Evolutionary conservation across 2,797 vertebrate genomes (phyloP), one percentile per base, ranked within the genome.

Genomic region (Hypotaenidia philippensis): DNA sequence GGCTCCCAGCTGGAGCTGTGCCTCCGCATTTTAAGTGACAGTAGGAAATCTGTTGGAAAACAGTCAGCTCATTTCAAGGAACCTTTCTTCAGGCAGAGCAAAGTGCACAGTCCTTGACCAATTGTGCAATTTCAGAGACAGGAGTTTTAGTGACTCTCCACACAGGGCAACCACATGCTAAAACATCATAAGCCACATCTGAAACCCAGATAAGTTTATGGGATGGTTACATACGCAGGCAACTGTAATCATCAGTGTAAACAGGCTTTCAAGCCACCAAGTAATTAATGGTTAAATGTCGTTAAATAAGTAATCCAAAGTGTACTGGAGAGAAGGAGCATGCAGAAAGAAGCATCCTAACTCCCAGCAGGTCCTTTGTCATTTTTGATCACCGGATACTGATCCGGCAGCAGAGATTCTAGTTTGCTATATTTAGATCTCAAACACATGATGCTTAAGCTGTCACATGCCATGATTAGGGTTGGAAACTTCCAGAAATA

Each of bases 401-500:
- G 59, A 90, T 53, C 47, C 56, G 64, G 65, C 20, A 81, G 36
- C 34, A 69, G 27, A 76, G 19, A 66, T 57, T 56, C 80, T 61
- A 17, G 26, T 8, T 86, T 19, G 21, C 49, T 65, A 15, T 52
- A 84, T 84, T 92, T 69, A 87, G 50, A 69, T 47, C 29, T 87
- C 75, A 85, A 49, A 63, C 5, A 1, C 41, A 41, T 5, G 14
- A 86, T 41, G 21, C 40, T 87, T 82, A 68, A 70, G 23, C 57
- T 84, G 38, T 70, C 47, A 61, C 57, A 83, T 59, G 70, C 47
- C 74, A 72, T 0, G 1, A 47, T 41, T 32, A 38, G 44, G 6
- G 34, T 31, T 74, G 36, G 55, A 57, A 91, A 44, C 60, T 71
- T 86, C 32, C 69, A 95, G 74, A 84, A 95, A 82, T 72, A 34